Base-by-base conservation (phyloP, 2,797 vertebrate species). In the Siniperca obscura region DNA sequence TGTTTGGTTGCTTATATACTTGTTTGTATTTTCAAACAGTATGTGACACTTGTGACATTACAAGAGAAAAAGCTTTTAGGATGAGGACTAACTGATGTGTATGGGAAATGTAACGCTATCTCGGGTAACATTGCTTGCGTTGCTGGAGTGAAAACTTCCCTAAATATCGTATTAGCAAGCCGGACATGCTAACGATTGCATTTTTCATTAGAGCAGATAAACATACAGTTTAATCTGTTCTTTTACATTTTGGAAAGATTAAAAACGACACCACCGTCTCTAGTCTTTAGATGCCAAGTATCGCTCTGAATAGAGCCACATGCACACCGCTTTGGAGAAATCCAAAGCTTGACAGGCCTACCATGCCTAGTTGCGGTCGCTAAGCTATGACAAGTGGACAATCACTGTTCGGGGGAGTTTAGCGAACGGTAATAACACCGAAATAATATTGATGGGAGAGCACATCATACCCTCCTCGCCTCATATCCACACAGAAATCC, bases 401-500 rank as follows among this genome's bases (percentile, higher is more conserved):
- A 1, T 53, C 1, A 2, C 27, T 17, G 13, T 55, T 46, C 1
- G 4, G 22, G 38, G 57, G 36, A 71, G 53, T 14, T 50, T 40
- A 70, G 30, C 2, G 1, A 71, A 73, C 5, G 3, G 30, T 30
- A 30, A 30, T 30, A 30, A 30, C 30, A 14, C 65, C 65, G 48
- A 73, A 71, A 74, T 48, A 76, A 84, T 62, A 72, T 53, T 77
- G 66, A 72, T 74, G 72, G 36, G 21, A 82, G 74, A 42, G 53
- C 50, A 62, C 65, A 69, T 78, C 68, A 76, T 40, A 59, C 50
- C 9, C 56, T 83, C 66, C 36, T 22, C 9, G 13, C 38, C 62
- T 88, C 77, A 70, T 56, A 70, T 74, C 68, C 82, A 79, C 44
- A 46, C 46, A 64, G 74, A 78, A 80, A 68, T 74, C 73, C 78